Conservation (phyloP, 2,797 vertebrate genomes). For the Phrynocephalus vlangalii region DNA sequence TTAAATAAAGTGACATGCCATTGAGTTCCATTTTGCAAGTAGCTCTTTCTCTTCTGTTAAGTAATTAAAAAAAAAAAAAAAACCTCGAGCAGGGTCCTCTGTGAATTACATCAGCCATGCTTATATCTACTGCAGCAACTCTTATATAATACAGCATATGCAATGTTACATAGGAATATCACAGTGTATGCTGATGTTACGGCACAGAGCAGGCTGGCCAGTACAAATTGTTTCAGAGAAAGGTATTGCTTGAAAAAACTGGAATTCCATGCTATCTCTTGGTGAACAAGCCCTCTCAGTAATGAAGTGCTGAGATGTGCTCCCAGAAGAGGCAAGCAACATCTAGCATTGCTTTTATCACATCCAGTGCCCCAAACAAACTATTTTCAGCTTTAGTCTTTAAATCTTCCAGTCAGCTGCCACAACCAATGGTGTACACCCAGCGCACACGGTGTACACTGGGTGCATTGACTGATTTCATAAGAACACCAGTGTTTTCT, state of each 20-base stretch:
- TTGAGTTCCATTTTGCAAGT: constrained; percentile 47
- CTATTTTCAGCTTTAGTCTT: background rate
- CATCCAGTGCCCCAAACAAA: background rate
- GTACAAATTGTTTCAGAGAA: background rate
- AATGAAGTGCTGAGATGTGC: background rate
- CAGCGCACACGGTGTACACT: background rate
- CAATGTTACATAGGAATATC: background rate
- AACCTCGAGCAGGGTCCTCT: constrained; percentile 29
- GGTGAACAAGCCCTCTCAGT: no score
- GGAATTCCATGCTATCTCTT: background rate
- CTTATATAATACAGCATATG: constrained; percentile 29
- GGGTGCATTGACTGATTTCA: background rate
- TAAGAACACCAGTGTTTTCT: no score
- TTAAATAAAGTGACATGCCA: constrained; percentile 58
- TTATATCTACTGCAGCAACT: constrained; percentile 41
- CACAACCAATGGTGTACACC: background rate
- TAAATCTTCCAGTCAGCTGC: background rate
- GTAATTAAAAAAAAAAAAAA: constrained; percentile 19
- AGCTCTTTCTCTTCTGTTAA: constrained; percentile 53
- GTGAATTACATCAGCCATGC: constrained; percentile 43
- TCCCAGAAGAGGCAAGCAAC: background rate
- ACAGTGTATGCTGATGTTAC: background rate
- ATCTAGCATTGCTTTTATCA: background rate
- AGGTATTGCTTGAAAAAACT: background rate
- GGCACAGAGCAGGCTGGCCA: background rate